Base-by-base conservation (phyloP, 2,797 vertebrate species). In the Lateolabrax maculatus region DNA sequence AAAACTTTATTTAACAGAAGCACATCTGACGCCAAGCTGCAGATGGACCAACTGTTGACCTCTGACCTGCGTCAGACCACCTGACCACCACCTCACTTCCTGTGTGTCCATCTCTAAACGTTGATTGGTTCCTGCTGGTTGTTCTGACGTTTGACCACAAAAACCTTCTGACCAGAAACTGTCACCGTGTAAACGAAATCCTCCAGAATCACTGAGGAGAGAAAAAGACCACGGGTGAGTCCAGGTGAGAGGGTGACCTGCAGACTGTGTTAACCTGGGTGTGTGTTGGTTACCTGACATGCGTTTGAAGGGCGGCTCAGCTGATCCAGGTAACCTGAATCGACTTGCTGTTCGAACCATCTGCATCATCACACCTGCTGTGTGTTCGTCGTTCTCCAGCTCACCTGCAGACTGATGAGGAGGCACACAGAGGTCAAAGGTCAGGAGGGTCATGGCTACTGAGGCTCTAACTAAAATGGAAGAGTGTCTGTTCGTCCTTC, bases 111-210 rank as follows among this genome's bases (percentile, higher is more conserved):
- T 39, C 29, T 84, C 70, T 96, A 97, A 23, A 96, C 94, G 0
- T 71, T 92, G 82, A 98, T 86, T 4, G 96, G 96, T 23, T 98
- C 97, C 27, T 94, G 95, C 62, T 95, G 95, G 79, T 94, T 95
- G 91, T 97, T 96, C 79, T 97, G 97, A 36, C 97, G 94, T 92
- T 98, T 98, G 63, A 98, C 97, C 84, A 98, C 97, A 55, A 97
- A 98, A 3, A 98, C 96, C 56, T 97, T 98, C 94, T 98, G 97
- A 57, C 96, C 96, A 0, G 97, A 98, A 74, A 97, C 92, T 0
- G 97, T 98, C 73, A 97, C 96, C 2, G 95, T 92, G 84, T 96
- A 96, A 0, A 96, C 95, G 37, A 97, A 97, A 68, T 98, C 97
- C 70, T 97, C 97, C 37, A 98, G 95, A 63, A 98, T 96, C 84